These are phyloP conservation scores for Bradysia coprophila DNA, from an alignment of 1,140 invertebrate species.

Conservation along the genomic window DNA sequence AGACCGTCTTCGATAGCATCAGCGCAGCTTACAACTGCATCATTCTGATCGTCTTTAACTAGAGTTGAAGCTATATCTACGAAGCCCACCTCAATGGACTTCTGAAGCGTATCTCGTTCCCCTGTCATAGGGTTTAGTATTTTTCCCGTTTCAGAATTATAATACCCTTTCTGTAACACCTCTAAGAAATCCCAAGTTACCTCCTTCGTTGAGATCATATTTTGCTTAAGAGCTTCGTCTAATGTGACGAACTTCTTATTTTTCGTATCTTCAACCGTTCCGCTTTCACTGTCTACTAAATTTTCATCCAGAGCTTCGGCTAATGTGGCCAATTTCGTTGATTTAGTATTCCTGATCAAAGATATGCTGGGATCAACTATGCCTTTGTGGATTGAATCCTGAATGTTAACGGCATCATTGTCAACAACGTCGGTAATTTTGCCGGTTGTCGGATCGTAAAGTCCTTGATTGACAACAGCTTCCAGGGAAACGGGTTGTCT, in stretches of 20 bases:
- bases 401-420: constrained; percentile 45
- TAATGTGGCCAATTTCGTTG: constrained; percentile 44
- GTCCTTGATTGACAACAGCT: constrained; percentile 46
- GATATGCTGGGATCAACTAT: constrained; percentile 68
- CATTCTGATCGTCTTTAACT: constrained; percentile 53
- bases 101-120: constrained; percentile 44
- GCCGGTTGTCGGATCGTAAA: constrained; percentile 50
- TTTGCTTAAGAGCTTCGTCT: constrained; percentile 45
- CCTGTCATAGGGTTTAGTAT: constrained; percentile 67
- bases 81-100: constrained; percentile 51
- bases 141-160: constrained; percentile 49
- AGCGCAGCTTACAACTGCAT: constrained; percentile 40
- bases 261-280: constrained; percentile 45
- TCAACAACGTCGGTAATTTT: constrained; percentile 51
- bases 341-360: constrained; percentile 57
- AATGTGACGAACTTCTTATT: constrained; percentile 43
- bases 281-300: constrained; percentile 46
- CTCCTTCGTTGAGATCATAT: constrained; percentile 48
- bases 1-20: constrained; percentile 49
- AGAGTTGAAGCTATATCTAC: constrained; percentile 47
- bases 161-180: constrained; percentile 61
- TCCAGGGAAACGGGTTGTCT: constrained; percentile 57
- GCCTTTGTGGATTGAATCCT: constrained; percentile 56
- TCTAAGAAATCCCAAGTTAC: constrained; percentile 50
- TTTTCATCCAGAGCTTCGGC: constrained; percentile 44